Percentiles rank a stretch among this genome's conserved stretches.
phyloP scores from a whole-genome alignment of 2,797 vertebrate species.

The Neoniphon sammara region DNA sequence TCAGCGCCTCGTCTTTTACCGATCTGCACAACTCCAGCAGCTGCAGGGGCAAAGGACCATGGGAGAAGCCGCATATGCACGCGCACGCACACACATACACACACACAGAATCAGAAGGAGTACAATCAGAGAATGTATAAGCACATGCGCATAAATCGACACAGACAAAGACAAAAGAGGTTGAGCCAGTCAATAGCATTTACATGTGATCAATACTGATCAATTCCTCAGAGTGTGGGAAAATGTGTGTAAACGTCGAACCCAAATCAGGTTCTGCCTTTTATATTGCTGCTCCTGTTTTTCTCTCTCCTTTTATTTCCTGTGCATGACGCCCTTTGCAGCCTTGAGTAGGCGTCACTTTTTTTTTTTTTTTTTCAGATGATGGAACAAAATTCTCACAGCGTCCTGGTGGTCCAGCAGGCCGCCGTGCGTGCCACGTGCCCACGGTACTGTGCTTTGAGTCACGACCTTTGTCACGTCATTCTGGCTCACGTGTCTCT shows the following conservation, averaged over 20 bases:
- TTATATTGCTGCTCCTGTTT: neutral
- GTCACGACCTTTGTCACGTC: too few relatives aligned
- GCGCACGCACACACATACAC: neutral
- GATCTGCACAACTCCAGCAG: constrained; percentile 72
- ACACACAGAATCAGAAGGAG: constrained; percentile 5
- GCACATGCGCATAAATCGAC: constrained; percentile 37
- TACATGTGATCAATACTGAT: constrained; percentile 70
- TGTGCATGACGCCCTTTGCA: too few relatives aligned
- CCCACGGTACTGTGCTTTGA: too few relatives aligned
- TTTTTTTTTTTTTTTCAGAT: too few relatives aligned
- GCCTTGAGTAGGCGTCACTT: too few relatives aligned
- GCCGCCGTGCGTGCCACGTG: too few relatives aligned
- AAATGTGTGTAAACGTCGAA: constrained; percentile 37
- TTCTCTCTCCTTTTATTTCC: neutral
- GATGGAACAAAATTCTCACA: too few relatives aligned
- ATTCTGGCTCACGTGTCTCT: too few relatives aligned
- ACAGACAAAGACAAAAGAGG: constrained; percentile 38
- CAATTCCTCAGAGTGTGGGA: constrained; percentile 69
- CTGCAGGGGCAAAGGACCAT: constrained; percentile 60
- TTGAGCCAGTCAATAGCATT: constrained; percentile 60
- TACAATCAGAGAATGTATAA: neutral
- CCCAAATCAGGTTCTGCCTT: neutral
- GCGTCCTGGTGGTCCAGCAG: too few relatives aligned
- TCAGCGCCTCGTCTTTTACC: constrained; percentile 75
- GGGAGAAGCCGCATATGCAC: constrained; percentile 1